These are phyloP conservation scores for Cossypha polioptera DNA, from an alignment of 2,797 vertebrate genomes.

Conservation along the genomic window DNA sequence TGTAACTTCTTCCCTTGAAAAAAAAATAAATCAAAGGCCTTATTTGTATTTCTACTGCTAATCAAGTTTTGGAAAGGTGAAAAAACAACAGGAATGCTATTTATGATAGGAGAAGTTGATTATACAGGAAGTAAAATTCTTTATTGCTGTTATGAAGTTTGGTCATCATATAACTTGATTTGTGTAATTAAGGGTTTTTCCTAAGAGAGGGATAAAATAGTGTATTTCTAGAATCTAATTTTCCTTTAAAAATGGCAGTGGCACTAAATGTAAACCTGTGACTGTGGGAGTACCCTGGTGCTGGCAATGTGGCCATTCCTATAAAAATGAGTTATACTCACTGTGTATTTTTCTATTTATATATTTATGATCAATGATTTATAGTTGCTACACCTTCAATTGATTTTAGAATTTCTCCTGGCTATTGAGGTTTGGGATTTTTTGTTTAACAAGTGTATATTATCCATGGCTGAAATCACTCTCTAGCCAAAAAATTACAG, in stretches of 20 bases:
- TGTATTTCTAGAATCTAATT: not conserved
- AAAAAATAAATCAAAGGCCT: not conserved
- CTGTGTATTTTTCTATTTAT: not conserved
- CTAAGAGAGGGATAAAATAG: not conserved
- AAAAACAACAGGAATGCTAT: not conserved
- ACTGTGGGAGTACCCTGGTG: not conserved
- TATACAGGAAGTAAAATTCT: not conserved
- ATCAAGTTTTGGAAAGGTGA: not conserved
- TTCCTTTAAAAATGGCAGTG: not conserved
- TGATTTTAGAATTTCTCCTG: not conserved
- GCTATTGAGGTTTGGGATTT: not conserved
- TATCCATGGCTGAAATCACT: not conserved
- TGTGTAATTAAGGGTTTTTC: conserved; percentile 17
- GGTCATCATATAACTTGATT: not conserved
- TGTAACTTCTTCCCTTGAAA: not conserved
- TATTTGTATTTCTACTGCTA: not conserved
- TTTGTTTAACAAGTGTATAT: not conserved
- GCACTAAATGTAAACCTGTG: not conserved
- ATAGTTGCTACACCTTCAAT: not conserved
- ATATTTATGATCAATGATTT: not conserved
- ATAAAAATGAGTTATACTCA: not conserved
- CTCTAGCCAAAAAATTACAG: not conserved
- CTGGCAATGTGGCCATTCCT: not conserved
- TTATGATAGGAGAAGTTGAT: not conserved
- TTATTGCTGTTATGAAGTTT: not conserved